Evolutionary conservation across 2,113 vertebrate genomes (phyloP).

Genomic region (Halcyon senegalensis): DNA sequence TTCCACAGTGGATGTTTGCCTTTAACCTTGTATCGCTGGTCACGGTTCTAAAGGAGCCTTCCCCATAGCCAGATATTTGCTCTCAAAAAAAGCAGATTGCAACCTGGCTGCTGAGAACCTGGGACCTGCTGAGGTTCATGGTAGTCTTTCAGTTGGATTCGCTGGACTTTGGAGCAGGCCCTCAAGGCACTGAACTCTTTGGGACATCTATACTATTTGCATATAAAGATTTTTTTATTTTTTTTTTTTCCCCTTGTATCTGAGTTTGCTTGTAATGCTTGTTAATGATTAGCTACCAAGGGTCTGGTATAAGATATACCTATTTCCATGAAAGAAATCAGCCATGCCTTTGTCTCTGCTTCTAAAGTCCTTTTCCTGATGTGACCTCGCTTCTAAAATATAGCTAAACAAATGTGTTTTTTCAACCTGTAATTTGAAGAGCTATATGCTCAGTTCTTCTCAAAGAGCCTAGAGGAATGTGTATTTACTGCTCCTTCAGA

Average conservation of each 20-base stretch:
- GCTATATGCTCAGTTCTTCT: background rate
- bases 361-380: background rate
- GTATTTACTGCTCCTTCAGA: background rate
- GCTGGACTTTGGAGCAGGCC: background rate
- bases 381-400: background rate
- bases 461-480: background rate
- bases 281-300: background rate
- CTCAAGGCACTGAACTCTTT: background rate
- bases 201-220: background rate
- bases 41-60: background rate
- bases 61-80: accelerated
- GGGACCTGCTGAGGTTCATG: background rate
- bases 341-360: background rate
- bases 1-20: background rate
- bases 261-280: background rate
- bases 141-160: background rate
- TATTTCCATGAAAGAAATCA: background rate
- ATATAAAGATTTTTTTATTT: background rate
- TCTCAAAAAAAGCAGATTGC: accelerated
- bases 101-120: accelerated
- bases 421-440: background rate
- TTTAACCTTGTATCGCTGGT: background rate
- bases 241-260: background rate
- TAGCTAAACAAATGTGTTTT: background rate
- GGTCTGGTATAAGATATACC: background rate